Evolutionary conservation across 2,113 vertebrate species (phyloP).

Genomic region (Todiramphus chloris): DNA sequence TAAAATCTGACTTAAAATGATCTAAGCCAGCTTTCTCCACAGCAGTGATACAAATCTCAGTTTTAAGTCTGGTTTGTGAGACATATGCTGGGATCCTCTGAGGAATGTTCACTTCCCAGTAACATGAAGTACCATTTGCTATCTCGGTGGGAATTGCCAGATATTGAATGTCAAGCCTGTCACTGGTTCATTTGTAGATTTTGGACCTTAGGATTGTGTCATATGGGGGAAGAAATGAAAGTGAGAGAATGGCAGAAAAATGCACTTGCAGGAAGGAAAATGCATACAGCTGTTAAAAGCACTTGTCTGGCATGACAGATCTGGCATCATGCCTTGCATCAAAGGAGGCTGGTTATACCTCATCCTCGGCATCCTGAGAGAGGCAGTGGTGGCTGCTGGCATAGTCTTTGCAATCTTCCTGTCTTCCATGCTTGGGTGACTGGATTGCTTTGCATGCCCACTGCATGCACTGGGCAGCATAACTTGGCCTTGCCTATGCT

Average conservation of each 20-base stretch:
- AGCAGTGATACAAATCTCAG: neutral
- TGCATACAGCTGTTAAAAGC: neutral
- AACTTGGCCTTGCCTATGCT: neutral
- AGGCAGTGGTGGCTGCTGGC: neutral
- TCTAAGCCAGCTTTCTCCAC: neutral
- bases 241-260: neutral
- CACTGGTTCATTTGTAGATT: constrained; percentile 19
- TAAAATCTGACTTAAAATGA: neutral
- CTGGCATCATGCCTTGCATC: neutral
- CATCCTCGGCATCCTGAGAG: neutral
- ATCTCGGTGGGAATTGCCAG: constrained; percentile 1
- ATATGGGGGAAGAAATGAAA: neutral
- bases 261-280: neutral
- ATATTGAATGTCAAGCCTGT: constrained; percentile 44
- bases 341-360: neutral
- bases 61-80: neutral
- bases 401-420: neutral
- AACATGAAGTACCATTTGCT: constrained; percentile 35
- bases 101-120: constrained; percentile 43
- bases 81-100: constrained; percentile 24
- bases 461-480: accelerated
- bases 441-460: neutral
- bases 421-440: neutral
- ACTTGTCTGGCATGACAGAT: neutral
- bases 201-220: constrained; percentile 11